A percentile compares a stretch with the other conserved stretches of the same genome.
These are phyloP conservation scores for Macropis europaea DNA, from an alignment of 2,888 invertebrate species.

Conservation along the genomic window DNA sequence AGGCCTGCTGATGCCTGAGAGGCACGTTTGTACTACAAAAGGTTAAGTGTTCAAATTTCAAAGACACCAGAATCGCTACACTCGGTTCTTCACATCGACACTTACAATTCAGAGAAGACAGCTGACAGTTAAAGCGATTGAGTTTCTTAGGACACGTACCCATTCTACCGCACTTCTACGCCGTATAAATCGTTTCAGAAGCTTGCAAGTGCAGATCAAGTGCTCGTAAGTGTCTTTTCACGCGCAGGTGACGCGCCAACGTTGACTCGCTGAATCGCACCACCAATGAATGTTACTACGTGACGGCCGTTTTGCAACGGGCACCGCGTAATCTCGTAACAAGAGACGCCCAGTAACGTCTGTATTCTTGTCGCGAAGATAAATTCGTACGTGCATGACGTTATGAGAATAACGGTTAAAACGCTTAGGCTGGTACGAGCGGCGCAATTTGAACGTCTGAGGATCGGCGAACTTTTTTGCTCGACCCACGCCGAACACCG, in stretches of 20 bases:
- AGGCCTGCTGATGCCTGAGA: no score
- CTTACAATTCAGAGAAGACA: no score
- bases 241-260: background rate
- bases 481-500: background rate
- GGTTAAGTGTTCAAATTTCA: no score
- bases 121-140: no score
- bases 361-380: background rate
- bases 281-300: background rate
- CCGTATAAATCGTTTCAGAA: no score
- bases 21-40: no score
- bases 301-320: background rate
- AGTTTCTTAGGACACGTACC: no score
- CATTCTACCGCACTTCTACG: no score
- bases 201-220: no score
- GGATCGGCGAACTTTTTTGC: background rate
- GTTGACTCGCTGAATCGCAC: background rate
- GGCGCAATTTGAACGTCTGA: background rate
- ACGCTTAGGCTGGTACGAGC: background rate
- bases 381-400: constrained; percentile 4
- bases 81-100: no score
- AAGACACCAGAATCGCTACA: no score
- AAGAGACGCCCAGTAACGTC: background rate
- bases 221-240: background rate
- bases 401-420: constrained; percentile 19
- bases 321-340: constrained; percentile 14